Base-by-base conservation (phyloP, 53 echinoderm and acorn worm species). In the Holothuria leucospilota region DNA sequence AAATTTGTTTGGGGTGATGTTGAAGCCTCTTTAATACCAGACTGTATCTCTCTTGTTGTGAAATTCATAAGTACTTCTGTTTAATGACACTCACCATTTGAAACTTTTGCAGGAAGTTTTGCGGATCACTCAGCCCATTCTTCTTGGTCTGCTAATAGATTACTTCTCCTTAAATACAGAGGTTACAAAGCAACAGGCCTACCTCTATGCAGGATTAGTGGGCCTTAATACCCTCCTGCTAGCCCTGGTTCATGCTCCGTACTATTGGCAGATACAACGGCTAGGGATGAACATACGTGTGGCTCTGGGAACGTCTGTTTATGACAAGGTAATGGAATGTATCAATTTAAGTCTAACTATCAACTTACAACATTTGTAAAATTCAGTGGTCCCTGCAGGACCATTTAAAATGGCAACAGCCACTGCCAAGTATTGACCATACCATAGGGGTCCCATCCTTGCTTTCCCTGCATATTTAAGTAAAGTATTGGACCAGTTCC, bases 261-360 rank as follows among this genome's bases (percentile, higher is more conserved):
- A 92, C 77, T 99, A 86, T 85, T 95, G 90, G 72, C 87, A 86
- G 2, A 86, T 93, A 23, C 91, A 91, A 56, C 53, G 92, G 46
- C 61, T 95, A 1, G 99, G 92, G 0, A 94, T 99, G 95, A 82
- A 87, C 62, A 70, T 90, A 13, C 74, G 99, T 13, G 94, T 99
- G 13, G 86, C 94, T 14, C 80, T 95, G 42, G 93, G 95, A 30
- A 93, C 95, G 0, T 34, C 92, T 38, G 71, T 99, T 34, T 99
- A 99, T 87, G 85, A 89, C 21, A 99, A 99, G 95, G 99, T 95
- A 84, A 53, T 62, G 13, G 52, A n/a, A n/a, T n/a, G n/a, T n/a
- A n/a, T n/a, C n/a, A n/a, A 1, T 34, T 34, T 1, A 34, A 34
- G 34, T 34, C 34, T 34, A 34, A 34, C 1, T 34, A 34, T 34